Evolutionary conservation across 2,888 invertebrate genomes (phyloP), one percentile per base, ranked within the genome.

Genomic region (Nematopogon swammerdamellus): DNA sequence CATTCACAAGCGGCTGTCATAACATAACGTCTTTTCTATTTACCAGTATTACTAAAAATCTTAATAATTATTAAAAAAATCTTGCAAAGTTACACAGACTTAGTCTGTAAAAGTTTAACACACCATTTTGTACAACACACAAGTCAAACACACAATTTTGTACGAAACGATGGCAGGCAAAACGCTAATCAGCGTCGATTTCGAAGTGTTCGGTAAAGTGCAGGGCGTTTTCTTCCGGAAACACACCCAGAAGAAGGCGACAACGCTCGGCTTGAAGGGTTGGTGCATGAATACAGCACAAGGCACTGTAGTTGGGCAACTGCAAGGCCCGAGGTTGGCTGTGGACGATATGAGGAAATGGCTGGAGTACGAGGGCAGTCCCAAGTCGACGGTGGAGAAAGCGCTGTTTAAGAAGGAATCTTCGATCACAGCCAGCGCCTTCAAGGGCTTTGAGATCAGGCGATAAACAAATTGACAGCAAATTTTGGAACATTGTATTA

Each of bases 271-370:
- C 1, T 59, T 90, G 4, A 82, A 75, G 58, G 90, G 90, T 49
- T 90, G 88, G 87, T 88, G 88, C 55, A 87, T 84, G 85, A 91
- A 91, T 60, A 89, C 89, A 0, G 69, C 80, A 5, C 71, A 80
- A 55, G 87, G 85, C 0, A 89, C 89, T 0, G 90, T 90, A 1
- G 65, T 84, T 47, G 90, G 90, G 2, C 77, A 81, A 51, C 51
- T 89, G 44, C 86, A 89, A 70, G 89, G 89, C 2, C 68, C 80
- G 11, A 60, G 66, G 47, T 57, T 60, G 1, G 82, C 82, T 54
- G 62, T 89, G 36, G 76, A 81, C 6, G 76, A 83, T 61, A 89
- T 90, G 89, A 79, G 77, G 55, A 50, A 56, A 25, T 80, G 79
- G 80, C 63, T 90, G 3, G 76, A 82, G 56, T 73, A 72, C 51